Evolutionary conservation across 2,113 vertebrate species (phyloP).

Genomic region (Anarhynchus alexandrinus): DNA sequence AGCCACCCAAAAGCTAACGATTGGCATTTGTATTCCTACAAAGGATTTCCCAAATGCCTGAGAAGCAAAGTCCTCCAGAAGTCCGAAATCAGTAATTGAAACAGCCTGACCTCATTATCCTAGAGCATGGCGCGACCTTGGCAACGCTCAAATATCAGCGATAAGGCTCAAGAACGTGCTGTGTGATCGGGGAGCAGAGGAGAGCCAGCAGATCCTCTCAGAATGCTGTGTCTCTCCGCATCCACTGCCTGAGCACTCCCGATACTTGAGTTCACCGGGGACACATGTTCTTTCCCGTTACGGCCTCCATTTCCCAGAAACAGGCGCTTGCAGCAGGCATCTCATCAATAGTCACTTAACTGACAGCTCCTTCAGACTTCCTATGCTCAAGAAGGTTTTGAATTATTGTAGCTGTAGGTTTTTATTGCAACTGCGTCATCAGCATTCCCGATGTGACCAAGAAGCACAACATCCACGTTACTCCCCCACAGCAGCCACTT

Average conservation of each 20-base stretch:
- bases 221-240: neutral
- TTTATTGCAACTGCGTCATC: neutral
- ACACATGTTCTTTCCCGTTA: neutral
- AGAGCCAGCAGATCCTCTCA: neutral
- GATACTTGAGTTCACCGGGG: neutral
- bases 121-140: rapidly evolving
- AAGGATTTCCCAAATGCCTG: neutral
- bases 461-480: neutral
- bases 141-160: neutral
- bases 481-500: neutral
- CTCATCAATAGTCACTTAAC: constrained; percentile 57
- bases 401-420: neutral
- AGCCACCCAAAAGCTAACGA: neutral
- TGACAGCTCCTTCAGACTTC: constrained; percentile 3
- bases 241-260: neutral
- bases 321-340: constrained; percentile 8
- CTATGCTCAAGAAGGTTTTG: neutral
- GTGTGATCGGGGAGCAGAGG: neutral
- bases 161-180: neutral
- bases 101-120: neutral
- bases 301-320: constrained; percentile 2
- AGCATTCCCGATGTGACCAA: neutral
- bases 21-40: neutral
- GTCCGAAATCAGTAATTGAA: neutral
- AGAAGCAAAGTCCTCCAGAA: neutral